phyloP scores from a whole-genome alignment of 1,140 invertebrate species.

The Homalodisca vitripennis region DNA sequence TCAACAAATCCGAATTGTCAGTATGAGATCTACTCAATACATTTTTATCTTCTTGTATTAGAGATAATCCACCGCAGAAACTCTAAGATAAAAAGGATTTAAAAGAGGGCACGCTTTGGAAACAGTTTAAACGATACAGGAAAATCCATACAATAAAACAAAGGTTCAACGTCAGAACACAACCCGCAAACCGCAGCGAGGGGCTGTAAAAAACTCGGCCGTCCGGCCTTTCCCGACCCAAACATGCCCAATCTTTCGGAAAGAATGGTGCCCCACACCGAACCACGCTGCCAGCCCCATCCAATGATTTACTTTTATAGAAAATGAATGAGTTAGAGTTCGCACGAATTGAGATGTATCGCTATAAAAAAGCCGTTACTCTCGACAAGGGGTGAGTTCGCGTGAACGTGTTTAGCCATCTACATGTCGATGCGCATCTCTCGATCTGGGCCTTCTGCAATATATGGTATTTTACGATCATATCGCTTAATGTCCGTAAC shows the following conservation, averaged over 20 bases:
- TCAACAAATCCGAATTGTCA: no score
- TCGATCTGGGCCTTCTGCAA: no score
- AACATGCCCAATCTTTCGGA: conserved; percentile 29
- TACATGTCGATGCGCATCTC: no score
- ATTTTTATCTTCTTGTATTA: no score
- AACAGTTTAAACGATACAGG: not conserved
- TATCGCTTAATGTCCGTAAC: no score
- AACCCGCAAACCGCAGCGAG: not conserved
- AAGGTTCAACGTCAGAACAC: not conserved
- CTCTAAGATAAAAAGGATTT: no score
- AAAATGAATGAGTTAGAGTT: conserved; percentile 25
- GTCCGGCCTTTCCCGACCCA: not conserved
- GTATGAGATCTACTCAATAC: no score
- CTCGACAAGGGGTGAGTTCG: no score
- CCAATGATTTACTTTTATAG: conserved; percentile 27
- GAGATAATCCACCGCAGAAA: no score
- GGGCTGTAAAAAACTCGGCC: conserved; percentile 6
- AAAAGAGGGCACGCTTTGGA: not conserved
- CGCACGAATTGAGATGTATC: conserved; percentile 22
- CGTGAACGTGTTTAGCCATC: no score
- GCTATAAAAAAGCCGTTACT: not conserved
- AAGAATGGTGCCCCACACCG: conserved; percentile 9
- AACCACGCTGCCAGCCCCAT: not conserved
- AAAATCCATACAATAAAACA: conserved; percentile 23
- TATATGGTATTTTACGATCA: no score